Evolutionary conservation across 2,888 invertebrate species (phyloP).

Genomic region (Stegophylla sp.): DNA sequence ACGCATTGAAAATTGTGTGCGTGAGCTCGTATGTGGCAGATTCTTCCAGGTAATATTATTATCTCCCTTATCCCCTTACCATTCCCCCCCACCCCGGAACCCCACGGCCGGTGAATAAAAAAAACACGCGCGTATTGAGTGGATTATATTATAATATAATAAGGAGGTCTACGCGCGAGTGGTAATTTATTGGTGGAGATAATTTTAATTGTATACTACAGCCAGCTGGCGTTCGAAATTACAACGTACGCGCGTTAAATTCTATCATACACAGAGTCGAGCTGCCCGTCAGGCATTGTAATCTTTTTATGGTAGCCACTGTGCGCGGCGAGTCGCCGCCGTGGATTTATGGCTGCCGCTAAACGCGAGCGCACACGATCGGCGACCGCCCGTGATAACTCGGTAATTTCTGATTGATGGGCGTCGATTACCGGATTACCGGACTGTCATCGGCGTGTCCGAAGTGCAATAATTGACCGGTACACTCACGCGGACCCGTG

Average conservation of each 20-base stretch:
- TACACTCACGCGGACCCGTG: neutral
- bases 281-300: constrained; percentile 51
- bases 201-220: constrained; percentile 53
- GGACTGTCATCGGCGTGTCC: constrained; percentile 47
- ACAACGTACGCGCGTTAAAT: constrained; percentile 39
- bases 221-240: constrained; percentile 48
- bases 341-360: constrained; percentile 30
- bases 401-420: constrained; percentile 47
- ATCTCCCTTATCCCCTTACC: too few relatives aligned
- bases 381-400: constrained; percentile 24
- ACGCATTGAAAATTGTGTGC: too few relatives aligned
- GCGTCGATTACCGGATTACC: constrained; percentile 41
- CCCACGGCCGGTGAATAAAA: neutral
- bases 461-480: constrained; percentile 38
- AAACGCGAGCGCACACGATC: constrained; percentile 31
- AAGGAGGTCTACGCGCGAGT: neutral
- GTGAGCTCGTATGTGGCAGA: constrained; percentile 10
- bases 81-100: neutral
- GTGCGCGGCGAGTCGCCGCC: constrained; percentile 32
- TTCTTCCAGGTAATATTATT: neutral
- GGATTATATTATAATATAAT: too few relatives aligned
- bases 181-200: constrained; percentile 51
- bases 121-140: neutral
- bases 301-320: constrained; percentile 51
- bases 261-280: too few relatives aligned